Percentiles rank a stretch among this genome's conserved stretches.
These are phyloP conservation scores for Hephaestus fuliginosus DNA, from an alignment of 2,797 vertebrate species.

Conservation along the genomic window DNA sequence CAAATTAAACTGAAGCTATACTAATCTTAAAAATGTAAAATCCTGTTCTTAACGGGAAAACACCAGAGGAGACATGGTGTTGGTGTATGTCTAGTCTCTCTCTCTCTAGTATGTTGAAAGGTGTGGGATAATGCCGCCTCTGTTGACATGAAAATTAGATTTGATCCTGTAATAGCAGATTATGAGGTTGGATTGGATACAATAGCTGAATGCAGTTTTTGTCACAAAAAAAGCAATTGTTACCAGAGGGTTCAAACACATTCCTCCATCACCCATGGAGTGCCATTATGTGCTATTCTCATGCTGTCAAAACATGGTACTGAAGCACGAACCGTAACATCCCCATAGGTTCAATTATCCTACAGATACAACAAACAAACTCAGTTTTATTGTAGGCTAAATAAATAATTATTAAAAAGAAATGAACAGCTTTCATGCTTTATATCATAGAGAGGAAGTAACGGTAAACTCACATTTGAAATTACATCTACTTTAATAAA, in stretches of 20 bases:
- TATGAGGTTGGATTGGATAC: slow-evolving; percentile 37
- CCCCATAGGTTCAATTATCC: not conserved
- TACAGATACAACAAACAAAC: not conserved
- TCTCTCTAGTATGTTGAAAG: slow-evolving; percentile 39
- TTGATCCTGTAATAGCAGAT: slow-evolving; percentile 56
- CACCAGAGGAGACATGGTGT: not conserved
- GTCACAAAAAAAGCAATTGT: slow-evolving; percentile 28
- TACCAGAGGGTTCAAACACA: slow-evolving; percentile 11
- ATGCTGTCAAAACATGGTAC: slow-evolving; percentile 9
- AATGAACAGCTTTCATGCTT: not conserved
- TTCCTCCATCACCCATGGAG: slow-evolving; percentile 1
- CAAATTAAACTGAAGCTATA: not conserved
- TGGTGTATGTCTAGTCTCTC: slow-evolving; percentile 13
- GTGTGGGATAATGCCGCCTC: slow-evolving; percentile 44
- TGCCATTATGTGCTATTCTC: slow-evolving; percentile 4
- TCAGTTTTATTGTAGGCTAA: not conserved
- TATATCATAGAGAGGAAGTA: too few species aligned
- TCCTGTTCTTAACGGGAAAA: not conserved
- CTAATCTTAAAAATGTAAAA: not conserved
- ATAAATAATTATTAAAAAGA: not conserved
- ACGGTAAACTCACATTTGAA: too few species aligned
- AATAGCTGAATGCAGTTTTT: slow-evolving; percentile 46
- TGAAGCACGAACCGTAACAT: not conserved
- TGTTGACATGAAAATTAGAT: slow-evolving; percentile 60
- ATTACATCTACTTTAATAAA: too few species aligned